Conservation (phyloP, 2,888 invertebrate species). For the Amorpha juglandis region DNA sequence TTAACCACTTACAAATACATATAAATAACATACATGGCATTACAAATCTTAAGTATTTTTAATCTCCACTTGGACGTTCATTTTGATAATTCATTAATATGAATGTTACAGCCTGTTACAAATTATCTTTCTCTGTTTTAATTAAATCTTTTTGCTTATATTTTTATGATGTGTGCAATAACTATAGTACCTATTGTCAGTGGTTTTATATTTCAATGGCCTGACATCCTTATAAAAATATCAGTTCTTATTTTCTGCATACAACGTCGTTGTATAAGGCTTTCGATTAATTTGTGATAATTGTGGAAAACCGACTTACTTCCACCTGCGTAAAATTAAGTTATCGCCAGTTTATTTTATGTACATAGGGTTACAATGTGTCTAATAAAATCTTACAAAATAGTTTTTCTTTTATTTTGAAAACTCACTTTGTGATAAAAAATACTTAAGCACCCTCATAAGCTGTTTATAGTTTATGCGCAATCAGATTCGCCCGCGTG, state of each 20-base stretch:
- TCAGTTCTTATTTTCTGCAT: neutral
- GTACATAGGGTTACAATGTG: constrained; percentile 24
- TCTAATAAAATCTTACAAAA: constrained; percentile 27
- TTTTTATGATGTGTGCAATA: neutral
- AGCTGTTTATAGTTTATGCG: no score
- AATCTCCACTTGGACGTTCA: no score
- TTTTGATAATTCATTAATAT: no score
- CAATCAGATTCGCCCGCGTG: no score
- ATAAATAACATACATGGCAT: no score
- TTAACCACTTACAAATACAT: no score
- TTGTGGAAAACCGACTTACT: neutral
- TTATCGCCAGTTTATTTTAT: constrained; percentile 24
- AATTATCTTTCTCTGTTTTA: neutral
- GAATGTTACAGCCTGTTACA: no score
- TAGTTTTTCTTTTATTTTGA: constrained; percentile 4
- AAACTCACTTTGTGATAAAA: no score
- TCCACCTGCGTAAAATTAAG: constrained; percentile 15
- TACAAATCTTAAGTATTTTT: no score
- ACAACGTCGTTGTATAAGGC: constrained; percentile 16
- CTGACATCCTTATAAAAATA: constrained; percentile 3
- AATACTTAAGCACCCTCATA: no score
- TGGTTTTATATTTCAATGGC: neutral
- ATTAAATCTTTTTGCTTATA: neutral
- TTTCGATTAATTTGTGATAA: constrained; percentile 25
- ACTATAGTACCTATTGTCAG: neutral